Base-by-base conservation (phyloP, 2,113 vertebrate species). In the Triplophysa dalaica region DNA sequence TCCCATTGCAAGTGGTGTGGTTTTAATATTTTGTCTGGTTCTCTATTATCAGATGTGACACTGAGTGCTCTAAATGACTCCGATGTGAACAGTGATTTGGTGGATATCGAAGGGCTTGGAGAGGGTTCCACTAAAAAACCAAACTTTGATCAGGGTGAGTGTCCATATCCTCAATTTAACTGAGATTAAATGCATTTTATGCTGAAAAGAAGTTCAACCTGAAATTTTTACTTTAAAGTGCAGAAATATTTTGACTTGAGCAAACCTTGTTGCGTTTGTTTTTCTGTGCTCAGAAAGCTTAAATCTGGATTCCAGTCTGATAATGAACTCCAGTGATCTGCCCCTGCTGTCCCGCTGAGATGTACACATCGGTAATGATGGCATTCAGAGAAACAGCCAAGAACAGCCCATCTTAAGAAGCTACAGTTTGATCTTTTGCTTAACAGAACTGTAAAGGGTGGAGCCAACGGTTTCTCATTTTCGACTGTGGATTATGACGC, bases 31-130 rank as follows among this genome's bases (percentile, higher is more conserved):
- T 17, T 2, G 17, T 70, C 66, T 70, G 52, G 8, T 70, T 43
- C 8, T 70, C 38, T 82, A 0, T 77, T 45, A 26, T 66, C 87
- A 95, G 96, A 97, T 65, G 94, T 96, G 86, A 97, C 95, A 0
- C 93, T 97, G 64, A 96, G 95, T 60, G 95, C 95, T 17, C 90
- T 97, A 22, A 96, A 96, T 1, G 95, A 97, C 90, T 94, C 95
- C 0, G 96, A 97, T 2, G 94, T 94, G 75, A 95, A 95, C 92
- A 95, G 95, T n/a, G 96, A 97, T 88, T 88, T 97, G 79, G 95
- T 95, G 83, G 96, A 96, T 88, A 95, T 96, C 16, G 95, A 97
- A 83, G 95, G 95, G 45, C 90, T 95, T 33, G 95, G 94, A 0
- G 95, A 96, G 29, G 88, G 91, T 3, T 93, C 95, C n/a, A 91